Evolutionary conservation across 2,888 invertebrate genomes (phyloP), one percentile per base, ranked within the genome.

Genomic region (Pterobdella sp.): DNA sequence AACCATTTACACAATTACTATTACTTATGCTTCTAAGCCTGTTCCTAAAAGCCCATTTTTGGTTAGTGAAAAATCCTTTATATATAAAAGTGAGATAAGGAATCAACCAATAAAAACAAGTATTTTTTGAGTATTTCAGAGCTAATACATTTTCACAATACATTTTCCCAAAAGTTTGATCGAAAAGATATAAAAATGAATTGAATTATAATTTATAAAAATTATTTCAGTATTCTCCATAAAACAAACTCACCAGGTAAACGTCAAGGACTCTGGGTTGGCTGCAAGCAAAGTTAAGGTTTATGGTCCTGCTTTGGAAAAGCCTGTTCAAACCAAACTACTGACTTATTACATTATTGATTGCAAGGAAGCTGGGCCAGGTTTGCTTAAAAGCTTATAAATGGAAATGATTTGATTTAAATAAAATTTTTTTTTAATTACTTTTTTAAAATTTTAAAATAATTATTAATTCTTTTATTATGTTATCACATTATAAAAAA

Each of bases 271-370:
- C 26, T 4, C 56, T 18, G 71, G 71, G 1, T 26, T 63, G 0
- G 60, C 32, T 22, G 60, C 71, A n/a, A 35, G 66, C 31, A 74
- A 72, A 34, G 74, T 74, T 29, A 74, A 72, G 49, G 74, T 74
- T 4, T 72, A 74, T 80, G 93, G 93, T 14, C 93, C 93, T 18
- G 93, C 93, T 78, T 85, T 93, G 2, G 90, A 92, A 81, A 88
- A 88, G 75, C 90, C 90, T 0, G 89, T 91, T 0, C 90, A 90
- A 80, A 88, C 90, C 18, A 89, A 89, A 77, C 85, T 87, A 2
- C 88, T 90, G 31, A 92, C 91, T 1, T 89, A 91, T 82, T 92
- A 93, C 82, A 90, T 90, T 79, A 89, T 93, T 64, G 93, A 93
- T 82, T 90, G 91, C 75, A 89, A 90, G 68, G 89, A 90, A 79